These are phyloP conservation scores for Lethenteron reissneri DNA, from an alignment of 2,113 vertebrate genomes.

Conservation along the genomic window DNA sequence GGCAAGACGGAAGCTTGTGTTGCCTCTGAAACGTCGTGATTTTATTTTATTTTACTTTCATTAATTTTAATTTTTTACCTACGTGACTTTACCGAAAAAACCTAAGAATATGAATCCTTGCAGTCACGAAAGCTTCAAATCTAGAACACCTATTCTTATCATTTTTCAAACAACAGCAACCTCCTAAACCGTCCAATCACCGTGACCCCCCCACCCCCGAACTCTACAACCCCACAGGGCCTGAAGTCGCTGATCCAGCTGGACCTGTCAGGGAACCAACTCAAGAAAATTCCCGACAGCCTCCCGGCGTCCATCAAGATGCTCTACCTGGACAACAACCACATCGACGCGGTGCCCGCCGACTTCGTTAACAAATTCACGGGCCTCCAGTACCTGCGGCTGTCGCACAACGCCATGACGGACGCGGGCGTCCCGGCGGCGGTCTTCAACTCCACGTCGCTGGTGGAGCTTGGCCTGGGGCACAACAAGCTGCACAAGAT, in stretches of 20 bases:
- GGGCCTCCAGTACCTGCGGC: constrained; percentile 23
- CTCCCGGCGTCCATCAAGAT: constrained; percentile 27
- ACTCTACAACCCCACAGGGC: constrained; percentile 11
- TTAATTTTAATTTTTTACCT: too few species aligned
- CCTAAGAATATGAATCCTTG: too few species aligned
- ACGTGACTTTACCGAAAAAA: too few species aligned
- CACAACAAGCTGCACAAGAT: constrained; percentile 26
- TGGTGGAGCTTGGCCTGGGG: constrained; percentile 34
- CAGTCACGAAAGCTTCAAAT: too few species aligned
- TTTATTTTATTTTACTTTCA: too few species aligned
- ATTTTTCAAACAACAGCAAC: too few species aligned
- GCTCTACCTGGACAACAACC: constrained; percentile 30
- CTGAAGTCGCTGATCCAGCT: constrained; percentile 21
- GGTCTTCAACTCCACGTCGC: constrained; percentile 24
- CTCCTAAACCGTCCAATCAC: too few species aligned
- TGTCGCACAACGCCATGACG: constrained; percentile 22
- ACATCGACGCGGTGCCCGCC: constrained; percentile 17
- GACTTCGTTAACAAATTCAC: constrained; percentile 18
- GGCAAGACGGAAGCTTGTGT: too few species aligned
- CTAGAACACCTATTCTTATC: too few species aligned
- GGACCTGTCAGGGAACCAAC: constrained; percentile 26
- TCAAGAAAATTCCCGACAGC: constrained; percentile 20
- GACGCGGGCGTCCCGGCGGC: constrained; percentile 12
- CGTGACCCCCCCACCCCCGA: too few species aligned
- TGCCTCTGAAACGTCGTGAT: too few species aligned